Evolutionary conservation across 2,113 vertebrate genomes (phyloP).

Genomic region (Takifugu bimaculatus): DNA sequence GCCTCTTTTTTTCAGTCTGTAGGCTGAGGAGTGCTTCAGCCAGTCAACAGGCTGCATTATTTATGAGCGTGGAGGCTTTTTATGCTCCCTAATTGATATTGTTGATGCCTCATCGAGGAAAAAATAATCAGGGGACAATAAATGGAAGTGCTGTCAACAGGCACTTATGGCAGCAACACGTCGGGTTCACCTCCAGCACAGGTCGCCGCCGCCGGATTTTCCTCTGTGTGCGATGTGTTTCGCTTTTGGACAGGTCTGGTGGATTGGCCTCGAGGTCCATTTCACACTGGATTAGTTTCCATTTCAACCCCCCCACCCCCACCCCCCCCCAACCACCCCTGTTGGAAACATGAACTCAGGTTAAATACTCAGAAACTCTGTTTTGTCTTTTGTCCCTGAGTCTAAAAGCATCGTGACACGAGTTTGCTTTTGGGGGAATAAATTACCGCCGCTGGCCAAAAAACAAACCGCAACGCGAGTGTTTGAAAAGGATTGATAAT

Average conservation of each 20-base stretch:
- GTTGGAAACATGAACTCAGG: conserved; percentile 38
- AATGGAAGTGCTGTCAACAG: conserved; percentile 65
- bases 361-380: conserved; percentile 49
- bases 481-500: conserved; percentile 36
- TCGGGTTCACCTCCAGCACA: conserved; percentile 34
- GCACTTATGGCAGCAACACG: conserved; percentile 60
- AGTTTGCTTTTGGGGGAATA: conserved; percentile 26
- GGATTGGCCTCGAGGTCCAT: conserved; percentile 61
- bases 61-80: conserved; percentile 69
- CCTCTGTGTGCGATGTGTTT: conserved; percentile 54
- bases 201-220: conserved; percentile 47
- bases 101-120: conserved; percentile 68
- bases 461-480: conserved; percentile 30
- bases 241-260: conserved; percentile 48
- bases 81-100: conserved; percentile 62
- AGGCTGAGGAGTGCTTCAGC: conserved; percentile 55
- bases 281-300: conserved; percentile 71
- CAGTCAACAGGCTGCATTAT: conserved; percentile 73
- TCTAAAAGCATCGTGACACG: conserved; percentile 41
- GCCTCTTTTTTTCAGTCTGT: conserved; percentile 55
- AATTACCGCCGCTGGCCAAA: conserved; percentile 21
- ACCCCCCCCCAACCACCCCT: conserved; percentile 5
- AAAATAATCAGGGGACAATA: conserved; percentile 65
- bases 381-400: conserved; percentile 47
- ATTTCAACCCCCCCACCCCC: conserved; percentile 52